Evolutionary conservation across 2,797 vertebrate species (phyloP), one percentile per base, ranked within the genome.

Genomic region (Chelonia mydas): DNA sequence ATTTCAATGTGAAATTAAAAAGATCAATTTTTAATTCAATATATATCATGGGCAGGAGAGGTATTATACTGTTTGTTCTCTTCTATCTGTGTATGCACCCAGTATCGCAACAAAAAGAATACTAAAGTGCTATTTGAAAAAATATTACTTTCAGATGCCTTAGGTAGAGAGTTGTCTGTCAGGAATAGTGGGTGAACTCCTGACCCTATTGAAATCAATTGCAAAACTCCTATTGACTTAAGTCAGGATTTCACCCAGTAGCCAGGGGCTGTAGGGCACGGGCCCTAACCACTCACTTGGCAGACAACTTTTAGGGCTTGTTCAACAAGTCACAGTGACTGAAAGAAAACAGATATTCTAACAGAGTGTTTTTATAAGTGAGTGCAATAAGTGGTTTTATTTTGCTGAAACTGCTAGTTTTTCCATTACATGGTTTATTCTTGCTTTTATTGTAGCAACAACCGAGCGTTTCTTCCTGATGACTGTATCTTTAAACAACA

Each of bases 121-220:
- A 51, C 17, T 54, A 47, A 82, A 94, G 5, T 51, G 8, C 47
- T 88, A 7, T 47, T 94, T 54, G 83, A 41, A 83, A 81, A n/a
- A 54, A 54, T 9, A 54, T 10, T 10, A 54, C 23, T 23, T 23
- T 54, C 21, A 57, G 21, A 0, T 74, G 19, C 1, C 31, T 8
- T 85, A 93, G 37, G 3, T 51, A 50, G 25, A 94, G 49, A 8
- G 41, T 82, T 90, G 2, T 47, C 90, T 84, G 6, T 57, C 90
- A 50, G 11, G 84, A 91, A 55, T 10, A n/a, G 4, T 37, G 49
- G 31, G 17, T 79, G 79, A 77, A 93, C 54, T 87, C 84, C 57
- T 84, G 90, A n/a, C 59, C 31, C 28, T 61, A 92, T 88, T 88
- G 54, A 54, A 54, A 54, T 54, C 21, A 25, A 10, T 54, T 23